Conservation (phyloP, 2,797 vertebrate species). For the Sebastes steindachneri region DNA sequence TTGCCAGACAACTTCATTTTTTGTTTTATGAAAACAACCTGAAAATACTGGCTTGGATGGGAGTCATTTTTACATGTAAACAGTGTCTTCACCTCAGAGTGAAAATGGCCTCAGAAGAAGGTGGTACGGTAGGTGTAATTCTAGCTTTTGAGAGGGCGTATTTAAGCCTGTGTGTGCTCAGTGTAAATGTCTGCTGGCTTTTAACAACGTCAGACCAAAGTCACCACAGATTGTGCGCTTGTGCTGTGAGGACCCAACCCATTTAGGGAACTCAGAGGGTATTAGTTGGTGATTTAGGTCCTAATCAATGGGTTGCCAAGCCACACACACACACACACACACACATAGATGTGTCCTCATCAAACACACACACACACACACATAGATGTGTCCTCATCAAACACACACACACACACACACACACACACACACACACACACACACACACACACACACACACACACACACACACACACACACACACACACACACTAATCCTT, state of each 20-base stretch:
- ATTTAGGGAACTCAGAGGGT: slow-evolving; percentile 89
- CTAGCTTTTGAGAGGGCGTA: background rate
- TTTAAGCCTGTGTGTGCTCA: background rate
- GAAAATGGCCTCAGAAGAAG: background rate
- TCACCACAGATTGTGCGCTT: slow-evolving; percentile 65
- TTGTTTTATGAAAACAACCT: background rate
- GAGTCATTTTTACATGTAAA: background rate
- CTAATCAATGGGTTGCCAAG: slow-evolving; percentile 89
- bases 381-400: background rate
- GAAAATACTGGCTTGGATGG: background rate
- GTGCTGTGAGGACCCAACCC: slow-evolving; percentile 83
- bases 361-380: slow-evolving; percentile 35
- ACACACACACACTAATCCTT: slow-evolving; percentile 71
- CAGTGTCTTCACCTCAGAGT: background rate
- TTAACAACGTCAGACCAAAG: slow-evolving; percentile 41
- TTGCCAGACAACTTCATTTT: background rate
- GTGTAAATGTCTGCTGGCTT: slow-evolving; percentile 14
- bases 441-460: slow-evolving; percentile 34
- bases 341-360: background rate
- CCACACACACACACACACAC: slow-evolving; percentile 70
- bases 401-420: slow-evolving; percentile 58
- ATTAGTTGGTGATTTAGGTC: slow-evolving; percentile 91
- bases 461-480: slow-evolving; percentile 43
- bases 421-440: slow-evolving; percentile 38
- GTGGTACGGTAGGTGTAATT: background rate